Percentiles rank a stretch among this genome's conserved stretches.
These are phyloP conservation scores for Neodiprion virginianus DNA, from an alignment of 1,140 invertebrate species.

Conservation along the genomic window DNA sequence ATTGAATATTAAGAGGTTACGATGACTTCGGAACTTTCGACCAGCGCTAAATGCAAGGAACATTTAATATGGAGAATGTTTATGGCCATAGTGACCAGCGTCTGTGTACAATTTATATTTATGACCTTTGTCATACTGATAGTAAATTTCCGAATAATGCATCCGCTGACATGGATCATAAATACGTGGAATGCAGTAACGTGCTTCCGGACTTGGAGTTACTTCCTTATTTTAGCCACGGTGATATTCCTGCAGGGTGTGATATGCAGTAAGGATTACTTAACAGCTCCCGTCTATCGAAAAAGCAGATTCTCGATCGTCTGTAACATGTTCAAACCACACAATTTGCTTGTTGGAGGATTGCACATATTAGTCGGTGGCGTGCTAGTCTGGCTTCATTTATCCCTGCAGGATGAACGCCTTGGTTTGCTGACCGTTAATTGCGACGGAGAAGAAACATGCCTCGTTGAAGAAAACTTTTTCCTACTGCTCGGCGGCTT, in stretches of 20 bases:
- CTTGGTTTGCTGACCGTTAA: conserved; percentile 57
- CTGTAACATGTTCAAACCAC: conserved; percentile 65
- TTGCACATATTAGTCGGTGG: conserved; percentile 67
- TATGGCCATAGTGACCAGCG: conserved; percentile 57
- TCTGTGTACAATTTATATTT: conserved; percentile 61
- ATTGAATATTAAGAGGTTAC: no score
- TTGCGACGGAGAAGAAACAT: conserved; percentile 43
- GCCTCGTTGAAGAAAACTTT: conserved; percentile 63
- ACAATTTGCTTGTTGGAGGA: conserved; percentile 65
- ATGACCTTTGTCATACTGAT: conserved; percentile 63
- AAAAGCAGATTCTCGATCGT: conserved; percentile 70
- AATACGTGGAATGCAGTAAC: conserved; percentile 58
- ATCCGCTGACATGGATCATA: conserved; percentile 62
- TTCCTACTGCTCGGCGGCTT: conserved; percentile 72
- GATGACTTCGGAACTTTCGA: neutral
- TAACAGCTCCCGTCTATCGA: conserved; percentile 60
- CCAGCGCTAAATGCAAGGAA: conserved; percentile 49
- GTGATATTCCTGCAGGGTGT: conserved; percentile 66
- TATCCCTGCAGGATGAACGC: conserved; percentile 64
- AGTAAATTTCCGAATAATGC: conserved; percentile 62
- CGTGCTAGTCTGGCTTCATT: conserved; percentile 67
- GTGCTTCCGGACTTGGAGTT: conserved; percentile 64
- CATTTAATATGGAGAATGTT: conserved; percentile 59
- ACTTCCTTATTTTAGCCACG: conserved; percentile 61
- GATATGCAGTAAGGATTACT: conserved; percentile 66